A percentile compares a stretch with the other conserved stretches of the same genome.
phyloP scores from a whole-genome alignment of 2,113 vertebrate species.

The Sebastes fasciatus region DNA sequence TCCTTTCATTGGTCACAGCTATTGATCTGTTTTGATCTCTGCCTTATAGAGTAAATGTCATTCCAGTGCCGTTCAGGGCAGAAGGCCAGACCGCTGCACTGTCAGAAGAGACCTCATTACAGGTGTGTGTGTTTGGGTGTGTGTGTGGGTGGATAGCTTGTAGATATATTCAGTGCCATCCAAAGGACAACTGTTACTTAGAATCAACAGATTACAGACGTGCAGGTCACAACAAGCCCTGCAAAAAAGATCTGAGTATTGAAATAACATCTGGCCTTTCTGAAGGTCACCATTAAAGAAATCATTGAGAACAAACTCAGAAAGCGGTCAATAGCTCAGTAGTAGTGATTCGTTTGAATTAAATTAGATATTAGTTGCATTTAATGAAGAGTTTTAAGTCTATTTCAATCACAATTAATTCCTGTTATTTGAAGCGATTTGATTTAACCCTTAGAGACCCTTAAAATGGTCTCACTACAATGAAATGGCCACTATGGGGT shows the following conservation, averaged over 20 bases:
- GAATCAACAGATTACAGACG: not conserved
- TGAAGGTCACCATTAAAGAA: not conserved
- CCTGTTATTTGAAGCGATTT: not conserved
- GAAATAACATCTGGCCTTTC: not conserved
- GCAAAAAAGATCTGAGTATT: not conserved
- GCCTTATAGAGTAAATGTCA: slow-evolving; percentile 21
- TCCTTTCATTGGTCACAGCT: slow-evolving; percentile 3
- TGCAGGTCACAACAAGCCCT: not conserved
- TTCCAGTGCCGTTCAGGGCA: not conserved
- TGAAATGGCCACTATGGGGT: no score
- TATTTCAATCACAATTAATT: not conserved
- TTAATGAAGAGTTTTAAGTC: not conserved
- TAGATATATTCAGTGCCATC: slow-evolving; percentile 5
- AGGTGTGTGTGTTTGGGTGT: slow-evolving; percentile 10
- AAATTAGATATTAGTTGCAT: not conserved
- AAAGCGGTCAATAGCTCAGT: not conserved
- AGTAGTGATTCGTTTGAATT: not conserved
- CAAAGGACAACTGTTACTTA: slow-evolving; percentile 19
- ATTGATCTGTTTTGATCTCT: slow-evolving; percentile 23
- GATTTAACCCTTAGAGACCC: not conserved
- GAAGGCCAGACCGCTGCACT: slow-evolving; percentile 1
- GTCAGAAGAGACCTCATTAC: slow-evolving; percentile 26
- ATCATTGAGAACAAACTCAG: no score
- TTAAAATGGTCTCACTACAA: no score
- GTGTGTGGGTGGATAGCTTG: not conserved